phyloP scores from a whole-genome alignment of 2,797 vertebrate species.

The Lepilemur ruficaudatus region DNA sequence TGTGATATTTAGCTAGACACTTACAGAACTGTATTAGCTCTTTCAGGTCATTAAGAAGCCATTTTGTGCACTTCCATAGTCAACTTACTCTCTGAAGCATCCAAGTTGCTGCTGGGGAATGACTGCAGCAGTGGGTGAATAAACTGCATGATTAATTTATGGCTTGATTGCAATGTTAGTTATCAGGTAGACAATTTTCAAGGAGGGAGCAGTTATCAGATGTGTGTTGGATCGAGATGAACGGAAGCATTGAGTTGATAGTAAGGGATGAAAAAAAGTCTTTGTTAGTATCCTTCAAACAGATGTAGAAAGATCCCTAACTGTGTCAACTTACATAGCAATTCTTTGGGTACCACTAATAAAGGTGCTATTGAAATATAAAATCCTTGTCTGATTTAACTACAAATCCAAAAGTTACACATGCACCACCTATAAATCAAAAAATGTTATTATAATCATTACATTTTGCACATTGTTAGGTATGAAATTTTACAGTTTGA shows the following conservation, averaged over 20 bases:
- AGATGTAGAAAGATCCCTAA: background rate
- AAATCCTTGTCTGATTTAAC: background rate
- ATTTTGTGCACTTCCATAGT: conserved; percentile 40
- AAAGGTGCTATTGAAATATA: background rate
- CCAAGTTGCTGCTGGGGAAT: background rate
- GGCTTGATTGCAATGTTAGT: conserved; percentile 38
- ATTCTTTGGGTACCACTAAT: background rate
- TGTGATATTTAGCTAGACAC: conserved; percentile 69
- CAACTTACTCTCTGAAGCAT: conserved; percentile 9
- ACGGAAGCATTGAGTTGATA: background rate
- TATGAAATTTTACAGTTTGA: background rate
- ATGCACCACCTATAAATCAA: background rate
- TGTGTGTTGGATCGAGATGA: conserved; percentile 29
- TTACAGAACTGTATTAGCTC: conserved; percentile 60
- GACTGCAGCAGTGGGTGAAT: background rate
- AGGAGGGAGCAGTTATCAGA: conserved; percentile 31
- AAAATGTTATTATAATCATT: background rate
- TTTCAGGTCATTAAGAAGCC: conserved; percentile 66
- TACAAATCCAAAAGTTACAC: background rate
- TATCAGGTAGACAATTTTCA: conserved; percentile 59
- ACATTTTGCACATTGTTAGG: background rate
- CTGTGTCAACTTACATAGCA: background rate
- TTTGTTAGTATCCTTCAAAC: conserved; percentile 4
- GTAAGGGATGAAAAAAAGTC: background rate
- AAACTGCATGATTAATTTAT: conserved; percentile 59